Conservation (phyloP, 2,797 vertebrate species). For the Crax fasciolata region DNA sequence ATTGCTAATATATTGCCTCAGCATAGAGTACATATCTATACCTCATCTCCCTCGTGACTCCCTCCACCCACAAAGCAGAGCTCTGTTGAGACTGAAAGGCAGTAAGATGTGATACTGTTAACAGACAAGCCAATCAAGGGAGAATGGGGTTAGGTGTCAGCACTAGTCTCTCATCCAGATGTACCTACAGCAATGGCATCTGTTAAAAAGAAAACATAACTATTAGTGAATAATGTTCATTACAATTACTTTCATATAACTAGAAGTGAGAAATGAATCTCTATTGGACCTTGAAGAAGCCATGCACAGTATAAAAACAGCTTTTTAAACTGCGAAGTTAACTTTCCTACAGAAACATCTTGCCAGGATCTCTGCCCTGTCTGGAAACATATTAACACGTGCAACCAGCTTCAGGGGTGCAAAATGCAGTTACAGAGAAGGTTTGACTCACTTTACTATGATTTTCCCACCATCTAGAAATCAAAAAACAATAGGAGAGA, state of each 20-base stretch:
- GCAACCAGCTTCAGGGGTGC: not conserved
- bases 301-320: not conserved
- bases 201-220: not conserved
- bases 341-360: too few species aligned
- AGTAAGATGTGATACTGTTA: not conserved
- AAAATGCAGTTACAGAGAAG: not conserved
- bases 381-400: not conserved
- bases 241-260: not conserved
- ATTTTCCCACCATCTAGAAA: slow-evolving; percentile 5
- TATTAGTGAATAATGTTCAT: not conserved
- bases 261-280: not conserved
- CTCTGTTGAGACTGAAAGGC: not conserved
- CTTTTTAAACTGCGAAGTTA: not conserved
- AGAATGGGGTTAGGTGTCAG: not conserved
- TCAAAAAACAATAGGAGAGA: not conserved
- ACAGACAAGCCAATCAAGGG: not conserved
- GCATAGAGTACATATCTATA: fast-evolving
- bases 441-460: not conserved
- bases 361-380: not conserved
- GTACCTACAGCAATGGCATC: not conserved
- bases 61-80: not conserved
- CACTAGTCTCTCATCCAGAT: not conserved
- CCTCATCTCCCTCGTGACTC: not conserved
- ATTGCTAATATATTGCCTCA: not conserved
- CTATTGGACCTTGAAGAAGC: not conserved